phyloP scores from a whole-genome alignment of 2,797 vertebrate genomes.

The Onychomys leucogaster region DNA sequence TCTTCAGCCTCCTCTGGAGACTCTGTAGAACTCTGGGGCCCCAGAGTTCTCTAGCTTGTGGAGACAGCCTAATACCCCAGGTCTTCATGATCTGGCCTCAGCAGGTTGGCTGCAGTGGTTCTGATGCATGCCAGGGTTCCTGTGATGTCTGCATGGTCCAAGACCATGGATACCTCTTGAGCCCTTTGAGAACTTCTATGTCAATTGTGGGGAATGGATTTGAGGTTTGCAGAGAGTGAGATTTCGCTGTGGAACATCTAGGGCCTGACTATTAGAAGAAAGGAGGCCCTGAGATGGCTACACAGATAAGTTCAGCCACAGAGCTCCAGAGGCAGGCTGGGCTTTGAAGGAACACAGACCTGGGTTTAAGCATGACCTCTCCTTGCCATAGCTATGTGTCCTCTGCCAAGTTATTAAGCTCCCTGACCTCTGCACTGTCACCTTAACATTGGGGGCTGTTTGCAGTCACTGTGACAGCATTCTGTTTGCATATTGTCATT shows the following conservation, averaged over 20 bases:
- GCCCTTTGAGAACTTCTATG: neutral
- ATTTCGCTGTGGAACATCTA: neutral
- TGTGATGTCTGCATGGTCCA: neutral
- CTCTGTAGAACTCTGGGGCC: neutral
- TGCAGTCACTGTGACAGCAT: neutral
- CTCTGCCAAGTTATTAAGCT: conserved; percentile 5
- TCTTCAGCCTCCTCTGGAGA: neutral
- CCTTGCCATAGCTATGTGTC: neutral
- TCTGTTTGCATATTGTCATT: neutral
- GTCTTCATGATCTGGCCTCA: neutral
- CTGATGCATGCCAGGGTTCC: neutral
- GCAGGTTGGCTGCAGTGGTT: neutral
- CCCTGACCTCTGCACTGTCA: neutral
- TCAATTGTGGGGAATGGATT: neutral
- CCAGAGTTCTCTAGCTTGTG: neutral
- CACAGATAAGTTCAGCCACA: neutral
- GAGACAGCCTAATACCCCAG: neutral
- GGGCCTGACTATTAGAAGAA: neutral
- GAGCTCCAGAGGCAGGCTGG: neutral
- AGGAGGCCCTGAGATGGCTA: neutral
- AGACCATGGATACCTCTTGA: neutral
- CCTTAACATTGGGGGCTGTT: neutral
- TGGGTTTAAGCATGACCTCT: neutral
- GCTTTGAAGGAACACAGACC: neutral
- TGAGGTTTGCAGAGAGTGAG: neutral